Evolutionary conservation across 1,140 invertebrate genomes (phyloP), one percentile per base, ranked within the genome.

Genomic region (Formica exsecta): DNA sequence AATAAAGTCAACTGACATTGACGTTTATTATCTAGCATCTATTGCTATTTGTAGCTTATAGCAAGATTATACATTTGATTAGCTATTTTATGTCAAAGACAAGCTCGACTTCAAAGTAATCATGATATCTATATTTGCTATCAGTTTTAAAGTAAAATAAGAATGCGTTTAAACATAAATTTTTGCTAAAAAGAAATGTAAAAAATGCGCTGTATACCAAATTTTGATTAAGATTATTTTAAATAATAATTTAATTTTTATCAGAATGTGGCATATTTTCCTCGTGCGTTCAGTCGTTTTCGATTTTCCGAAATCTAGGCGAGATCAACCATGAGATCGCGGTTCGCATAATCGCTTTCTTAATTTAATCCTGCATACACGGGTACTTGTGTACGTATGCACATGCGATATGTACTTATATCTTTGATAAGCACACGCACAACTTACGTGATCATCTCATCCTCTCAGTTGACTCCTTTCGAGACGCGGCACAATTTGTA

Each of bases 371-470:
- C 51, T 76, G 57, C 66, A 54, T 59, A 13, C 38, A 16, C 57
- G n/a, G 41, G 51, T 54, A 75, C 51, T 38, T 25, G 74, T 22
- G 32, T 61, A 16, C 22, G 54, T 61, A 16, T 6, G 13, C 41
- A 73, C 32, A 51, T 16, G 44, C 70, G 5, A 73, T 38, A 62
- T 25, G 57, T 32, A 64, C 61, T 7, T 64, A 22, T 59, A 89
- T 88, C 48, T 59, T 65, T 68, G 25, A 38, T 22, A 73, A 83
- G 68, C 38, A 32, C 64, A 51, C 65, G 25, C 84, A 48, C 64
- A 51, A 86, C 51, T 71, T 89, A 81, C 76, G 59, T 54, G 83
- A 76, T 57, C 68, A 13, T 64, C 83, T 89, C 88, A 74, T 86
- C 75, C 51, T 81, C 79, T 87, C 87, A 81, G 87, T 75, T 76